These are phyloP conservation scores for Therioaphis trifolii DNA, from an alignment of 2,888 invertebrate species.

Conservation along the genomic window DNA sequence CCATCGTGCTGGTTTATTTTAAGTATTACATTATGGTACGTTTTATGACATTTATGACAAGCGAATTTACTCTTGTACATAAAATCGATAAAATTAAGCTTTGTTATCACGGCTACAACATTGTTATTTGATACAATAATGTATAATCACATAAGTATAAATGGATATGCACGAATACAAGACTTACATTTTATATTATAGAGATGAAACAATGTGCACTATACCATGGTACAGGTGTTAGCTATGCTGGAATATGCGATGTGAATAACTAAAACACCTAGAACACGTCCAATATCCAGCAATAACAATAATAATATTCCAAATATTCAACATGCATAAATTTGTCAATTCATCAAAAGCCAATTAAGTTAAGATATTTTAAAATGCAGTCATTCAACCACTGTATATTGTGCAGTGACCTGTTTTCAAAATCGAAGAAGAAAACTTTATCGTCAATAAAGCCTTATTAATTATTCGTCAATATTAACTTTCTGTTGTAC, in stretches of 20 bases:
- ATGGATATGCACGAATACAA: not conserved
- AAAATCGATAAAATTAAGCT: constrained; percentile 24
- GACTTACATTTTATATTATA: constrained; percentile 31
- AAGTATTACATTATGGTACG: not conserved
- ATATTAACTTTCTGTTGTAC: constrained; percentile 39
- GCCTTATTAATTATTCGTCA: constrained; percentile 48
- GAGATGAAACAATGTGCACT: constrained; percentile 1
- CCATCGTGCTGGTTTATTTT: not conserved
- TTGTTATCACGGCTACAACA: not conserved
- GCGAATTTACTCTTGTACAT: not conserved
- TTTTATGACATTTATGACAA: not conserved
- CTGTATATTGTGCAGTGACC: constrained; percentile 35
- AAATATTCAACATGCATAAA: constrained; percentile 13
- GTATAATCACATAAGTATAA: constrained; percentile 2
- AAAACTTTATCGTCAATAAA: constrained; percentile 45
- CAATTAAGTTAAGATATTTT: not conserved
- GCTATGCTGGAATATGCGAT: not conserved
- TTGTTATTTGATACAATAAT: constrained; percentile 28
- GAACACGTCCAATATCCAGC: not conserved
- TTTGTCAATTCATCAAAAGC: not conserved
- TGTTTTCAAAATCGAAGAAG: constrained; percentile 44
- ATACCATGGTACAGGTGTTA: not conserved
- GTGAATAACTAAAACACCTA: constrained; percentile 2
- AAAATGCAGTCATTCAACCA: not conserved
- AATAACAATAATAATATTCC: not conserved